Base-by-base conservation (phyloP, 1,140 invertebrate genomes). In the Tetranychus cinnabarinus region DNA sequence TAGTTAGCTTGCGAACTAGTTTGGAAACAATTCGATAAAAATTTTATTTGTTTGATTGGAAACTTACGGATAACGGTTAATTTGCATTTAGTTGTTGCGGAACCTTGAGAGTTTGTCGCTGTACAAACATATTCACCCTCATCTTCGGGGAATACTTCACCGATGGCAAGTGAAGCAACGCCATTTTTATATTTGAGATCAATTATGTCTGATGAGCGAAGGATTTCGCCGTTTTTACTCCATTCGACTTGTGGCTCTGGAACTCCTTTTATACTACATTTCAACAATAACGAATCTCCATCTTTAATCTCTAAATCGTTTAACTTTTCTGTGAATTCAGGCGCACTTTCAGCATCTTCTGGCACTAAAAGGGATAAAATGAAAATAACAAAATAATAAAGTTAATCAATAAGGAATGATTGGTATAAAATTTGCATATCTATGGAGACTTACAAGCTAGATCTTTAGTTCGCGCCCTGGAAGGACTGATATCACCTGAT, bases 191-290 rank as follows among this genome's bases (percentile, higher is more conserved):
- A 92, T 74, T 89, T 91, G 31, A 93, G 75, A 71, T 90, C 86
- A 63, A 92, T 78, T 37, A 90, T 82, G 73, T 90, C 82, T 0
- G 82, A 85, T 2, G 85, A 87, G 58, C 77, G 79, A 42, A 88
- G 72, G 12, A 74, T 82, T 72, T 97, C 89, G 37, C 87, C 88
- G 67, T 97, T 91, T 62, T 86, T 78, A n/a, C 86, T 80, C 95
- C 95, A 99, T 23, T 82, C 84, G 62, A 95, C 85, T 67, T 83
- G 86, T 12, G 93, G 92, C 70, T 87, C 86, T 0, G 95, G 95
- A 73, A 87, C 88, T 3, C 92, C 95, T 75, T 97, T 97, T 61
- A 99, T 82, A 1, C 89, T 80, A 10, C 97, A 85, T 68, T 92
- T 81, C 12, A 93, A 74, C 61, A 82, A 78, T 58, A 91, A 72